Conservation (phyloP, 2,888 invertebrate species). For the Scaptodrosophila latifasciaeformis region DNA sequence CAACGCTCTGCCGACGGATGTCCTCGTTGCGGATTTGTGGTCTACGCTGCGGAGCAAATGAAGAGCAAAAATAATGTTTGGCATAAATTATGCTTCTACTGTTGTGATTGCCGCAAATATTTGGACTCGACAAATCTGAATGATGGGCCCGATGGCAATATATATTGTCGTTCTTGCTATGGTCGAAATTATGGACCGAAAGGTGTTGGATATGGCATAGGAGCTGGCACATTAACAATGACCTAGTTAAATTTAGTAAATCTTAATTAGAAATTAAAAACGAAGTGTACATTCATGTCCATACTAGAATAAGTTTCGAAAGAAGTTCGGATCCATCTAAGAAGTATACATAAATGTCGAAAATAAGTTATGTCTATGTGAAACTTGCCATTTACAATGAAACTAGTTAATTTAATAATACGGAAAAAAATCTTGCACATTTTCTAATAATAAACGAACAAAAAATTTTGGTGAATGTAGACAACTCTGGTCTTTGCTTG, state of each 20-base stretch:
- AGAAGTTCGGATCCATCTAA: too few species aligned
- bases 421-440: too few species aligned
- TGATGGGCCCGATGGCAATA: constrained; percentile 93
- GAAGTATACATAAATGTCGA: too few species aligned
- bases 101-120: constrained; percentile 88
- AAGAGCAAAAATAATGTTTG: constrained; percentile 92
- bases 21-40: constrained; percentile 90
- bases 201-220: constrained; percentile 92
- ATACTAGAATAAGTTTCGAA: too few species aligned
- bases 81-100: constrained; percentile 96
- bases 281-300: too few species aligned
- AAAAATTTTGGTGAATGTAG: too few species aligned
- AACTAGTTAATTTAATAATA: too few species aligned
- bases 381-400: too few species aligned
- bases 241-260: constrained; percentile 77
- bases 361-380: too few species aligned
- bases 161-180: constrained; percentile 93
- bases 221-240: constrained; percentile 91
- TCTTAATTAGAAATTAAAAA: too few species aligned
- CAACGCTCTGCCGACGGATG: constrained; percentile 86
- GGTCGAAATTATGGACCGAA: constrained; percentile 89
- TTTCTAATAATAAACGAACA: too few species aligned
- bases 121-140: constrained; percentile 91
- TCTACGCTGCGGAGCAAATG: constrained; percentile 97
- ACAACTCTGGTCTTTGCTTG: too few species aligned